phyloP scores from a whole-genome alignment of 1,140 invertebrate genomes.

The Galendromus occidentalis region DNA sequence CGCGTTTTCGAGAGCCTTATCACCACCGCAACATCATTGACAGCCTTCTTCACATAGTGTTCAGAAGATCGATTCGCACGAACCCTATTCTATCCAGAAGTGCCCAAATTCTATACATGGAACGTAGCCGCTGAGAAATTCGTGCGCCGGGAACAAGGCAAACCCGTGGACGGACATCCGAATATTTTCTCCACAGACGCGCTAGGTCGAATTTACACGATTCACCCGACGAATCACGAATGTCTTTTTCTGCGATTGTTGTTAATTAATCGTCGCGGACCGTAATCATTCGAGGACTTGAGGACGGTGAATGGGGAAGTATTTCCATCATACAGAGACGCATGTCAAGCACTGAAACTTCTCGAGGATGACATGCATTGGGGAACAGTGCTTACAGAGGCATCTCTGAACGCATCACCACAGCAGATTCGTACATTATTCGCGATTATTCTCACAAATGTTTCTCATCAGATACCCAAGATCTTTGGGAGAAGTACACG shows the following conservation, averaged over 20 bases:
- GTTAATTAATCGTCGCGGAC: slow-evolving; percentile 21
- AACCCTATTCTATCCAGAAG: slow-evolving; percentile 14
- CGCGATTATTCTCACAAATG: slow-evolving; percentile 18
- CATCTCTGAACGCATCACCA: slow-evolving; percentile 25
- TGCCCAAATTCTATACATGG: slow-evolving; percentile 14
- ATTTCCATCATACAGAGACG: slow-evolving; percentile 16
- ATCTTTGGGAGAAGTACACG: slow-evolving; percentile 10
- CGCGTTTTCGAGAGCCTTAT: not conserved
- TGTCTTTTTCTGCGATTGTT: slow-evolving; percentile 23
- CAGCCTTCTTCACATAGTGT: too few species aligned
- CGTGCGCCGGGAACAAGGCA: not conserved
- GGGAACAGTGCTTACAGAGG: not conserved
- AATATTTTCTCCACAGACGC: slow-evolving; percentile 18
- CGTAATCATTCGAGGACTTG: slow-evolving; percentile 20
- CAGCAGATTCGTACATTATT: slow-evolving; percentile 21
- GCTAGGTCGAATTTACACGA: slow-evolving; percentile 24
- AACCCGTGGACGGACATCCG: slow-evolving; percentile 19
- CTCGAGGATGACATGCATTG: slow-evolving; percentile 28
- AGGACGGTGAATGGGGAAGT: slow-evolving; percentile 20
- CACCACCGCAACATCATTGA: slow-evolving; percentile 2
- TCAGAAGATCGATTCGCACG: not conserved
- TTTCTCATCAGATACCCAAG: too few species aligned
- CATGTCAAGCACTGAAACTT: slow-evolving; percentile 24
- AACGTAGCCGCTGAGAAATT: slow-evolving; percentile 13
- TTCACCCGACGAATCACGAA: slow-evolving; percentile 26